Evolutionary conservation across 1,140 invertebrate genomes (phyloP).

Genomic region (Drosophila nannoptera): DNA sequence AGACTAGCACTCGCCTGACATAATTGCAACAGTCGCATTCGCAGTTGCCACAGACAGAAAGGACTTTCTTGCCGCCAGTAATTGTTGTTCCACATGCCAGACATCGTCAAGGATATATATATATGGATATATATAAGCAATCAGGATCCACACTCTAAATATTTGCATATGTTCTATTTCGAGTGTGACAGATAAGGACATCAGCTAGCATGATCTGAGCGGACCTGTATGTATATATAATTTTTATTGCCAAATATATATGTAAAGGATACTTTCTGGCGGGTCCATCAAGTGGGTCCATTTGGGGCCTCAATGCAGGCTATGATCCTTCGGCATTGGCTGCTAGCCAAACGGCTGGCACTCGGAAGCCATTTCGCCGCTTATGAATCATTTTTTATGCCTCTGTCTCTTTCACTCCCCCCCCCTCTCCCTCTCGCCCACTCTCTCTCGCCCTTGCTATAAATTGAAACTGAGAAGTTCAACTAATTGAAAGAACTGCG

Average conservation of each 20-base stretch:
- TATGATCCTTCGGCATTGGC: constrained; percentile 67
- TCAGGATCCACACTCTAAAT: too few species aligned
- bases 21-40: constrained; percentile 71
- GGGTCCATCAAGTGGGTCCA: constrained; percentile 43
- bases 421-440: neutral
- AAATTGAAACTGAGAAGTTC: constrained; percentile 68
- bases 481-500: constrained; percentile 63
- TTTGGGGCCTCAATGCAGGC: constrained; percentile 4
- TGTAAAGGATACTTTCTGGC: neutral
- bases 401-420: neutral
- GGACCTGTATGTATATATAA: too few species aligned
- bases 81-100: too few species aligned
- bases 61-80: constrained; percentile 20
- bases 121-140: too few species aligned
- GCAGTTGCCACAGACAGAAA: constrained; percentile 15
- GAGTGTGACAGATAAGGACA: too few species aligned
- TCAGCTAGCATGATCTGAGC: too few species aligned
- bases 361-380: constrained; percentile 64
- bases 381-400: constrained; percentile 62
- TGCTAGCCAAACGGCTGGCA: constrained; percentile 60
- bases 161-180: too few species aligned
- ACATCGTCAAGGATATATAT: too few species aligned
- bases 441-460: constrained; percentile 9
- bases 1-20: constrained; percentile 41
- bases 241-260: too few species aligned